A percentile compares a stretch with the other conserved stretches of the same genome.
phyloP scores from a whole-genome alignment of 2,113 vertebrate species.

The Phrynocephalus versicolor region DNA sequence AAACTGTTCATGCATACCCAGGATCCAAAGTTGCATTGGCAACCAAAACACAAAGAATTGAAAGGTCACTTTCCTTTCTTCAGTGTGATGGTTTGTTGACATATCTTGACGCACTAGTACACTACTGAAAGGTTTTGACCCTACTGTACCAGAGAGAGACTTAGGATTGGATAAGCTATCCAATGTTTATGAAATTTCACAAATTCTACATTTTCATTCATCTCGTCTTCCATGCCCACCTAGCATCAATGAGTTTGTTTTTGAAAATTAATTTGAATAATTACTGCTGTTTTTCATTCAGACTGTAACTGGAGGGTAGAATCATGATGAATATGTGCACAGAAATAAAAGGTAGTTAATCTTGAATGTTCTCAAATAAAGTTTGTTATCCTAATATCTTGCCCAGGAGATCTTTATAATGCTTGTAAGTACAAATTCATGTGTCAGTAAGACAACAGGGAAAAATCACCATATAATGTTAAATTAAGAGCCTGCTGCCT shows the following conservation, averaged over 20 bases:
- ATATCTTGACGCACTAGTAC: slow-evolving; percentile 82
- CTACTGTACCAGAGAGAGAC: slow-evolving; percentile 68
- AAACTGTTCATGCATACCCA: slow-evolving; percentile 76
- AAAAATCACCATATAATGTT: slow-evolving; percentile 5
- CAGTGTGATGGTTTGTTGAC: slow-evolving; percentile 81
- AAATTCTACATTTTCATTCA: slow-evolving; percentile 34
- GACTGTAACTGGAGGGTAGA: background rate
- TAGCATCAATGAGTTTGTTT: slow-evolving; percentile 41
- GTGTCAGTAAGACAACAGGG: slow-evolving; percentile 33
- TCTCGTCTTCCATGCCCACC: slow-evolving; percentile 15
- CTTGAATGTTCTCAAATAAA: background rate
- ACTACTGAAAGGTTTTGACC: slow-evolving; percentile 79
- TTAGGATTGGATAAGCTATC: slow-evolving; percentile 57
- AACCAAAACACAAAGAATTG: slow-evolving; percentile 73
- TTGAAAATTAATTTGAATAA: slow-evolving; percentile 30
- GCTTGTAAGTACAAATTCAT: slow-evolving; percentile 24
- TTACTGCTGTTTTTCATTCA: slow-evolving; percentile 23
- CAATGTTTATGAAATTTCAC: slow-evolving; percentile 46
- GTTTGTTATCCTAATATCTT: background rate
- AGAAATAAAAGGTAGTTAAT: slow-evolving; percentile 25
- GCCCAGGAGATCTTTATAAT: background rate
- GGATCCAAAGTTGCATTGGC: slow-evolving; percentile 64
- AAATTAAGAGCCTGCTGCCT: slow-evolving; percentile 28
- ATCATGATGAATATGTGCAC: slow-evolving; percentile 15
- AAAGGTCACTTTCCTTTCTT: slow-evolving; percentile 83